Base-by-base conservation (phyloP, 1,140 invertebrate species). In the Zaprionus kolodkinae region DNA sequence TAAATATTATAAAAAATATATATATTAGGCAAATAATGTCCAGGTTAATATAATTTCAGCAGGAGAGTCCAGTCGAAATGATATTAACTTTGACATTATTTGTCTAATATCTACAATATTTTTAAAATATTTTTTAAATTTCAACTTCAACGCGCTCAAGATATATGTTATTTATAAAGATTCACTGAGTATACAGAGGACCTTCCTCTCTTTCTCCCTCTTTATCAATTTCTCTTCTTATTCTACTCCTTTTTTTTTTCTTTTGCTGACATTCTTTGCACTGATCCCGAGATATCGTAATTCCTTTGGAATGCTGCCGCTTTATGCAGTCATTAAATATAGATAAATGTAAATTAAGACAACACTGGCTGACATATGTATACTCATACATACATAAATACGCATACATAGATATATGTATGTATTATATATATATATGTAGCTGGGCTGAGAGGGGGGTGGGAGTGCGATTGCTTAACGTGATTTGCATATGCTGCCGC, bases 401-500 rank as follows among this genome's bases (percentile, higher is more conserved):
- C n/a, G n/a, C n/a, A n/a, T n/a, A n/a, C n/a, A n/a, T n/a, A n/a
- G n/a, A 65, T 12, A 52, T n/a, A 52, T 27, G 17, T 17, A 12
- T 11, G 13, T 11, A n/a, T 13, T n/a, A 52, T 27, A 13, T 17
- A 12, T 11, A 13, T 11, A n/a, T 13, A 27, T 21, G 17, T 4
- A 50, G 45, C 17, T 11, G 15, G 0, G 6, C 11, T 6, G 3
- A n/a, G 45, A 17, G 45, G 11, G 6, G 10, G 17, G 21, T 11
- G 10, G 17, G 10, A 10, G 45, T 5, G 17, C 17, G 45, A 45
- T 15, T 45, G 66, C 56, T 61, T 56, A 25, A 69, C 36, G 54
- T 69, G 65, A 73, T 73, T 73, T 69, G 65, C 50, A 61, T 69
- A 36, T 48, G 30, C n/a, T 30, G 30, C 21, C 21, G 12, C 15